Base-by-base conservation (phyloP, 2,113 vertebrate genomes). In the Anguilla rostrata region DNA sequence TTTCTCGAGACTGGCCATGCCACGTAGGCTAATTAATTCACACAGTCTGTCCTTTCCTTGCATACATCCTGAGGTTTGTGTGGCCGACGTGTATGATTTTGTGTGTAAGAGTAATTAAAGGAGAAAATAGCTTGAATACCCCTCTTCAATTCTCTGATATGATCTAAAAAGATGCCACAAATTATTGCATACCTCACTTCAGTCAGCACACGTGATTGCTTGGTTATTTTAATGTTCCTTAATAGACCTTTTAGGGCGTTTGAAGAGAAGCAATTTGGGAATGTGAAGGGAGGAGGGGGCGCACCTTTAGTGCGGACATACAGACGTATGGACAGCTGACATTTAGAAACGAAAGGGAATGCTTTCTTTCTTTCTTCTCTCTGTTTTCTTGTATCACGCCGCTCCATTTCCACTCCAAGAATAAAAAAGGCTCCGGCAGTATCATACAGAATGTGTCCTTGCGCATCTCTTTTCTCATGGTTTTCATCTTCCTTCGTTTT, bases 221-320 rank as follows among this genome's bases (percentile, higher is more conserved):
- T 83, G 88, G 84, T 40, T 53, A 88, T 88, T 87, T 92, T 86
- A 91, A 82, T 88, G 88, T 89, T 82, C 91, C 89, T 92, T 95
- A 93, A 94, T 93, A 92, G 93, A 89, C 89, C 92, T 92, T 93
- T 91, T 91, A 93, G 90, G 86, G 89, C 86, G 78, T 90, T 88
- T 92, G 93, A 93, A 91, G 94, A 94, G 93, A 94, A 93, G 94
- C 94, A 92, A 91, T 95, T 95, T 93, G 90, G 94, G 94, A 91
- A 87, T 93, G 85, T 86, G 87, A 91, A 89, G 85, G 87, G 78
- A 22, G 83, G 84, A 82, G 87, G 86, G 29, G 92, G 91, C 7
- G 26, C 71, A 75, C 9, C 92, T 90, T 87, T 91, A 84, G 91
- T 87, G 82, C 22, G 84, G 92, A 87, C 83, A 92, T 92, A 83